These are phyloP conservation scores for Cremastobaeus sp. DNA, from an alignment of 2,888 invertebrate species.

Conservation along the genomic window DNA sequence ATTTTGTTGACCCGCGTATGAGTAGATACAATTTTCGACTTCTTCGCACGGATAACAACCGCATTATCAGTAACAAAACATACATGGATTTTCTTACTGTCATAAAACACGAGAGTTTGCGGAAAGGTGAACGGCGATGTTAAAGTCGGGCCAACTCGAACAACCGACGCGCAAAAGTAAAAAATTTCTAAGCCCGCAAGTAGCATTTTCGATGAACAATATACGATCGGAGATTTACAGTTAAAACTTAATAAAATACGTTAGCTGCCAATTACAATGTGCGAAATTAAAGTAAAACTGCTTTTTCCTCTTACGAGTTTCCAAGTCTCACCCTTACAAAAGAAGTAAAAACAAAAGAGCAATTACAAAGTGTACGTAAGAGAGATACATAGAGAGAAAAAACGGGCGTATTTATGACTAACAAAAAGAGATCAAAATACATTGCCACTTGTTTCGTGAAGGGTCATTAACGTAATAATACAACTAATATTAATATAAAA, in stretches of 20 bases:
- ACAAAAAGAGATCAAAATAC: constrained; percentile 86
- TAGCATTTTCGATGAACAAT: constrained; percentile 55
- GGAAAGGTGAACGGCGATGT: constrained; percentile 8
- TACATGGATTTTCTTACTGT: background rate
- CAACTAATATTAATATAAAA: constrained; percentile 67
- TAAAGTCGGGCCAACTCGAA: constrained; percentile 44
- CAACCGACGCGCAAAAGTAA: constrained; percentile 51
- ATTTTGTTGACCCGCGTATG: constrained; percentile 45
- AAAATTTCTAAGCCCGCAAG: constrained; percentile 57
- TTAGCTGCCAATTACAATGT: constrained; percentile 76
- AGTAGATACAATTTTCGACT: no score
- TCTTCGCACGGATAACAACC: no score
- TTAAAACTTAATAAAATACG: constrained; percentile 72
- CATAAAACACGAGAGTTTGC: background rate
- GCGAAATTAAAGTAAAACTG: constrained; percentile 71
- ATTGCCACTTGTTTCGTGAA: constrained; percentile 82
- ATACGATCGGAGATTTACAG: constrained; percentile 49
- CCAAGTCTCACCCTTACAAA: constrained; percentile 74
- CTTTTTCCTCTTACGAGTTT: constrained; percentile 70
- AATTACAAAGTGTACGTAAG: constrained; percentile 14
- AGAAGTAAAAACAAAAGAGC: constrained; percentile 56
- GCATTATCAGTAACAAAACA: background rate
- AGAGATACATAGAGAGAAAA: constrained; percentile 33
- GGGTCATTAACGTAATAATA: constrained; percentile 75
- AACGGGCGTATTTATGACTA: constrained; percentile 83